A percentile compares a stretch with the other conserved stretches of the same genome.
These are phyloP conservation scores for Candidula unifasciata DNA, from an alignment of 2,888 invertebrate species.

Conservation along the genomic window DNA sequence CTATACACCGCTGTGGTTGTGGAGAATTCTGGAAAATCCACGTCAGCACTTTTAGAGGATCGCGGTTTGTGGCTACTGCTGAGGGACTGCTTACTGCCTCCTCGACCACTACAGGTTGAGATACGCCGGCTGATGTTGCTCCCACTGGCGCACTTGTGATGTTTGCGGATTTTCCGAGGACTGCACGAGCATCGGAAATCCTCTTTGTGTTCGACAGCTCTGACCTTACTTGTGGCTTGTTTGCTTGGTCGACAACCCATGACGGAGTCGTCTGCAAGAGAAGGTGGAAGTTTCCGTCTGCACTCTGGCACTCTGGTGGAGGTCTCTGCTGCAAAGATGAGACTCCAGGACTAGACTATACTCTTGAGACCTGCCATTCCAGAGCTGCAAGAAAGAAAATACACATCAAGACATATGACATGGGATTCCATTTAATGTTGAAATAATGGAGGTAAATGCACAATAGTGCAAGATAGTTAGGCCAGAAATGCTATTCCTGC, in stretches of 20 bases:
- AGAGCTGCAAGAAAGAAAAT: too few relatives aligned
- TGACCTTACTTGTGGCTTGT: conserved; percentile 55
- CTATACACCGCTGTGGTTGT: conserved; percentile 60
- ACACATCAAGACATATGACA: too few relatives aligned
- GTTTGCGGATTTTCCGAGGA: conserved; percentile 30
- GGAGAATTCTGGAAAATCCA: conserved; percentile 57
- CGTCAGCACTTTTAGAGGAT: conserved; percentile 42
- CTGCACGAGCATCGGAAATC: conserved; percentile 28
- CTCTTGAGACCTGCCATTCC: too few relatives aligned
- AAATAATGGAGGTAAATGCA: too few relatives aligned
- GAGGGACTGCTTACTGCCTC: conserved; percentile 21
- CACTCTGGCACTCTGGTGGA: not conserved
- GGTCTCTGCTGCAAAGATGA: too few relatives aligned
- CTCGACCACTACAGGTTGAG: conserved; percentile 22
- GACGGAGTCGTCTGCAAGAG: not conserved
- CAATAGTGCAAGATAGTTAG: too few relatives aligned
- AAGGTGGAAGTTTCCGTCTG: not conserved
- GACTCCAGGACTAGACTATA: too few relatives aligned
- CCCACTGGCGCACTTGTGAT: conserved; percentile 43
- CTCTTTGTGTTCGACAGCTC: conserved; percentile 46
- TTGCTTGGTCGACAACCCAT: conserved; percentile 58
- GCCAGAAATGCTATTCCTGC: too few relatives aligned
- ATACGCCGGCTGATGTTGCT: conserved; percentile 27
- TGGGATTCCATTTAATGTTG: too few relatives aligned
- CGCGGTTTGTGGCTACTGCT: conserved; percentile 41